These are phyloP conservation scores for Gymnocypris eckloni DNA, from an alignment of 2,797 vertebrate genomes.

Conservation along the genomic window DNA sequence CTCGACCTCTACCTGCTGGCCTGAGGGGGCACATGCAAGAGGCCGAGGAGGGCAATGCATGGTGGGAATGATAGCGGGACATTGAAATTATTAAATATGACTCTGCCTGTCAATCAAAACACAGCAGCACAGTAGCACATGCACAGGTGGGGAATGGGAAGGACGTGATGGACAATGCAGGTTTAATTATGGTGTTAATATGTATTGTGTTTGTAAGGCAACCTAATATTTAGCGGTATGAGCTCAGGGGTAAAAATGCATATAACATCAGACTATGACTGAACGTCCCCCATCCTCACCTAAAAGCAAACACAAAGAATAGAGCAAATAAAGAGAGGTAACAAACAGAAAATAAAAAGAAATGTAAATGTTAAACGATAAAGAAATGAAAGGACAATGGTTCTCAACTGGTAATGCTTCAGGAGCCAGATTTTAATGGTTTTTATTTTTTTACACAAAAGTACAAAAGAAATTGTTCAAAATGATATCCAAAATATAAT, in stretches of 20 bases:
- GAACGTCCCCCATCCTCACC: slow-evolving; percentile 75
- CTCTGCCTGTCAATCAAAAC: slow-evolving; percentile 62
- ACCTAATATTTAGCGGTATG: slow-evolving; percentile 45
- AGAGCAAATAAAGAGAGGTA: slow-evolving; percentile 58
- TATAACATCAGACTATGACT: slow-evolving; percentile 71
- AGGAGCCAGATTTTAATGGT: background rate
- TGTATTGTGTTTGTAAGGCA: background rate
- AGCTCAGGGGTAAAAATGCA: slow-evolving; percentile 50
- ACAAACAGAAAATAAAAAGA: slow-evolving; percentile 34
- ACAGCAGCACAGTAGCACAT: slow-evolving; percentile 66
- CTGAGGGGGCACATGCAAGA: slow-evolving; percentile 77
- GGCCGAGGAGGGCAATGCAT: slow-evolving; percentile 77
- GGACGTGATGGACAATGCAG: slow-evolving; percentile 31
- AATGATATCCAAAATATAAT: background rate
- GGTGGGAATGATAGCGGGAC: slow-evolving; percentile 79
- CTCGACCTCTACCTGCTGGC: slow-evolving; percentile 78
- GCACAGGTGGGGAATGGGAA: slow-evolving; percentile 34
- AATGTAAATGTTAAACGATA: slow-evolving; percentile 54
- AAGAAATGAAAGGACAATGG: slow-evolving; percentile 46
- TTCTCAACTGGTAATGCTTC: slow-evolving; percentile 16
- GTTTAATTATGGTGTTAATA: slow-evolving; percentile 15
- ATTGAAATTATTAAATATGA: slow-evolving; percentile 74
- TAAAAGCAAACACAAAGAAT: slow-evolving; percentile 74
- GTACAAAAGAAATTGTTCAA: background rate
- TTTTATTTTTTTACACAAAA: background rate